Evolutionary conservation across 2,113 vertebrate genomes (phyloP), one percentile per base, ranked within the genome.

Genomic region (Suncus etruscus): DNA sequence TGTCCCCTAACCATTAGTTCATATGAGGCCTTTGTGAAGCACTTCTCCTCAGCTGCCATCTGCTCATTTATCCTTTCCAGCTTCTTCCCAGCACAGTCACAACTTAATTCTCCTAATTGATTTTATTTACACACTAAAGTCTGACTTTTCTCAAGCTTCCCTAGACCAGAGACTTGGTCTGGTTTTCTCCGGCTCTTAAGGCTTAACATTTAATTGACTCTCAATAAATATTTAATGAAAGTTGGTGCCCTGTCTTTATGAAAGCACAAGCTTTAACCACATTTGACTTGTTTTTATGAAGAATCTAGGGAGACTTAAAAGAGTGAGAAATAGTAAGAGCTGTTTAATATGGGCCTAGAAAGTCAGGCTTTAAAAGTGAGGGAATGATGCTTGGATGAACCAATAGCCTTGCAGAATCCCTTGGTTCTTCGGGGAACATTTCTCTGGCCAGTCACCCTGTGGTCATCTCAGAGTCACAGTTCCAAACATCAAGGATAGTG

Each of bases 251-350:
- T 58, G 12, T 82, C 72, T 15, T 20, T 1, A 12, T 29, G 12
- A 8, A 15, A 32, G 2, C n/a, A 27, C 48, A 11, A 11, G 24
- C 72, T 84, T 65, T 50, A 25, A 61, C 79, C 61, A 3, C 70
- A 22, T 27, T 73, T 78, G 61, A 70, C 25, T 86, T 87, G 18
- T 47, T 78, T 78, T 69, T 86, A 16, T 25, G 81, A 66, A 88
- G 24, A 58, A 69, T 66, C 50, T 79, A 75, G 85, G 39, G 84
- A 85, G 14, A 14, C 58, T n/a, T 31, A 51, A 39, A 22, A 51
- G 66, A 86, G 54, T 8, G 31, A 45, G 72, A 72, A 22, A 32
- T 27, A 68, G 22, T 74, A 80, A 31, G 24, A 18, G 72, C 70
- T 90, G 14, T n/a, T 75, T 63, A 69, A 75, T 48, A 83, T 0